phyloP scores from a whole-genome alignment of 2,113 vertebrate genomes.

The Rousettus leschenaultii region DNA sequence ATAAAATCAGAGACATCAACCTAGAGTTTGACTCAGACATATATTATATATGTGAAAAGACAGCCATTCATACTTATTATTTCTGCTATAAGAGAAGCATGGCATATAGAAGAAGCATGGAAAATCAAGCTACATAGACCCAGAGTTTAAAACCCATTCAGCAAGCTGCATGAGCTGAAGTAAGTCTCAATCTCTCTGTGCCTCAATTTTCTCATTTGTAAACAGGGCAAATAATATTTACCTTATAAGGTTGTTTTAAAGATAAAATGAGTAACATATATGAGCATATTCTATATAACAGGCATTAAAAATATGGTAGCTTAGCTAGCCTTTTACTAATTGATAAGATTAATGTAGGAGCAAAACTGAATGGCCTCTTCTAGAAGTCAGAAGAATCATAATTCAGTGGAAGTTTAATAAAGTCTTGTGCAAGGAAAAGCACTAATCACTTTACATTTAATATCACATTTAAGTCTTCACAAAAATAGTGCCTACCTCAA shows the following conservation, averaged over 20 bases:
- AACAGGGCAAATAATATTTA: background rate
- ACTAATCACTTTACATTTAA: background rate
- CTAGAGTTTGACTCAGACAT: background rate
- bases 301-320: background rate
- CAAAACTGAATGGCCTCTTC: background rate
- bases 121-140: background rate
- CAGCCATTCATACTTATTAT: background rate
- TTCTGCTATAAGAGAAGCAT: background rate
- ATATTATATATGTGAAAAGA: background rate
- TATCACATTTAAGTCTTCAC: constrained; percentile 9
- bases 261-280: background rate
- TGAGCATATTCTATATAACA: background rate
- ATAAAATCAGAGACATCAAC: background rate
- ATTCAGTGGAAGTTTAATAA: background rate
- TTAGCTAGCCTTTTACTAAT: background rate
- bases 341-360: background rate
- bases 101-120: background rate
- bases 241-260: background rate
- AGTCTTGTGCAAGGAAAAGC: background rate
- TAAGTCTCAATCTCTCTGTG: background rate
- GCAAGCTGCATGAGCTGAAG: background rate
- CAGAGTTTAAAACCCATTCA: background rate
- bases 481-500: constrained; percentile 5
- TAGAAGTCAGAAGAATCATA: background rate
- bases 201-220: background rate